Base-by-base conservation (phyloP, 1,140 invertebrate species). In the Eriocheir sinensis region DNA sequence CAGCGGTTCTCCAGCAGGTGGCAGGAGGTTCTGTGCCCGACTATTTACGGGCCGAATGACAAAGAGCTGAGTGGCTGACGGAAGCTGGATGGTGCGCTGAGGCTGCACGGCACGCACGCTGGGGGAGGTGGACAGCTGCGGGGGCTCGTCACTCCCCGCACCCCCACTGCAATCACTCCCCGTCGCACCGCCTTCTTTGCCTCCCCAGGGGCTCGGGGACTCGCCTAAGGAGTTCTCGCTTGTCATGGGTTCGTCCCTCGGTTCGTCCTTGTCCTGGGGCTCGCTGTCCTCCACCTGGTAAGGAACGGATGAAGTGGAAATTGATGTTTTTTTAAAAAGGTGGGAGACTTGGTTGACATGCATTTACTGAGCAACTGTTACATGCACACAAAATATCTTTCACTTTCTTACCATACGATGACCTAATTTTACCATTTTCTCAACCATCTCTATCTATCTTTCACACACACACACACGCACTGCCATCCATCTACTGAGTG, bases 1-100 rank as follows among this genome's bases (percentile, higher is more conserved):
- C 38, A 96, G 91, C 2, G 93, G 89, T 60, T 93, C 94, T 6
- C 94, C 92, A 40, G 93, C 80, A 53, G 92, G 92, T 27, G 92
- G 38, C 17, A 81, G 15, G 40, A 96, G 38, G 27, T 91, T 95
- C 41, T 95, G 95, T 12, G 94, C 95, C 9, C 93, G 94, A 17
- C 89, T 93, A 48, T 94, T 96, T 17, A 96, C 95, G 3, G 95
- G 95, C 32, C 93, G 85, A 32, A 96, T 91, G 34, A 95, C 90
- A 88, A 96, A 96, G 4, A 96, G 85, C 60, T 95, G 94, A 3
- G 94, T 92, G 21, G 95, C 89, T 15, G 92, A 79, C 0, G 92
- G 89, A 27, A 93, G 83, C 90, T 92, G 95, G 12, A 95, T 38
- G 85, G 85, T 92, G 38, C 93, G 48, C 83, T 91, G 89, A n/a